Evolutionary conservation across 2,888 invertebrate genomes (phyloP).

Genomic region (Lycia hirtaria): DNA sequence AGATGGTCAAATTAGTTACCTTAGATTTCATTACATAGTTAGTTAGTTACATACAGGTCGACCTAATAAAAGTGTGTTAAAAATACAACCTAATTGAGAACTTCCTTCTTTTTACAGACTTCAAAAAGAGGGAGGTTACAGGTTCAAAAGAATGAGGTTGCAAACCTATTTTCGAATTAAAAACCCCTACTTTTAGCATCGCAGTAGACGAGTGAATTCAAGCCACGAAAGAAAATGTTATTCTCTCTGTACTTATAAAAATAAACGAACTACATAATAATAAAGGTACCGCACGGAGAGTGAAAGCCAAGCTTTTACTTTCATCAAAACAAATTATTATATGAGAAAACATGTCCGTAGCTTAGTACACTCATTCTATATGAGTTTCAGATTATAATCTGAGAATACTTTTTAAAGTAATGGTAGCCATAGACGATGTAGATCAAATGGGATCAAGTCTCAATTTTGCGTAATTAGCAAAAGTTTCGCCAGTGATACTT

Average conservation of each 20-base stretch:
- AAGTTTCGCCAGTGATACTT: neutral
- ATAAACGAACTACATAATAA: constrained; percentile 7
- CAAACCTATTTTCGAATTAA: neutral
- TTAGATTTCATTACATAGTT: no score
- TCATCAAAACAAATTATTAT: constrained; percentile 9
- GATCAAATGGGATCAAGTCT: neutral
- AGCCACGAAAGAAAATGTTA: no score
- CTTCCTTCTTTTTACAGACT: no score
- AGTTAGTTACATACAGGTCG: no score
- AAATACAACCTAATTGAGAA: no score
- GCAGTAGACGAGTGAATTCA: no score
- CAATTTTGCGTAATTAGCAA: neutral
- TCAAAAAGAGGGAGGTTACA: no score
- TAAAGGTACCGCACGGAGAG: constrained; percentile 5
- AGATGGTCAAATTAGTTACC: no score
- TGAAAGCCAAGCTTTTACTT: constrained; percentile 13
- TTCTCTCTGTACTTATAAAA: constrained; percentile 1
- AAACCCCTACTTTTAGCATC: no score
- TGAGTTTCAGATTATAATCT: constrained; percentile 6
- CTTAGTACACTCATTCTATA: neutral
- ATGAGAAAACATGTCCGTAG: constrained; percentile 7
- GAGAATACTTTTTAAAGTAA: neutral
- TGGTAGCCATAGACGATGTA: neutral
- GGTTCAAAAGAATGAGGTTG: no score
- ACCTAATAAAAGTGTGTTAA: no score